These are phyloP conservation scores for Eptesicus fuscus DNA, from an alignment of 2,113 vertebrate genomes.

Conservation along the genomic window DNA sequence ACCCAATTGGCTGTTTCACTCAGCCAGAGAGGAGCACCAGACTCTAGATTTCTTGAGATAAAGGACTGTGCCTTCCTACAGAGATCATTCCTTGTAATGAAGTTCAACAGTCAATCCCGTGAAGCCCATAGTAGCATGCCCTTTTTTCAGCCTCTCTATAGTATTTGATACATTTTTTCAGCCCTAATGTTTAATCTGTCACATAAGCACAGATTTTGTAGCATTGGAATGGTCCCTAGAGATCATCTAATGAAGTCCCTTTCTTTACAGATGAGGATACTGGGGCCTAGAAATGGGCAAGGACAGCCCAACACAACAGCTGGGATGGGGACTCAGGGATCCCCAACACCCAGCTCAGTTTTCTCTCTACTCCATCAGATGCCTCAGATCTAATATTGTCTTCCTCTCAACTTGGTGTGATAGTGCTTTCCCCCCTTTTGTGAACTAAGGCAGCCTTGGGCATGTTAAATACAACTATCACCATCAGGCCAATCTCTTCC, in stretches of 20 bases:
- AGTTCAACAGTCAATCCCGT: neutral
- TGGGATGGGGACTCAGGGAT: neutral
- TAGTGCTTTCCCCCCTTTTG: neutral
- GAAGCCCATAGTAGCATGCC: neutral
- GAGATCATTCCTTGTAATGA: neutral
- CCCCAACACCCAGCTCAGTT: neutral
- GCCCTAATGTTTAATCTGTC: neutral
- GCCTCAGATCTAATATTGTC: neutral
- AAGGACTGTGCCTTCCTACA: neutral
- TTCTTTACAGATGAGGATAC: neutral
- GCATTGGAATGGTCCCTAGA: neutral
- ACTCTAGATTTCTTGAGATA: neutral
- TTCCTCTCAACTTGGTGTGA: neutral
- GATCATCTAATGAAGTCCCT: neutral
- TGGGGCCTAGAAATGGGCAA: neutral
- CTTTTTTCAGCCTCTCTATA: neutral
- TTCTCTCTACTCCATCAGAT: neutral
- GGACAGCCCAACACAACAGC: neutral
- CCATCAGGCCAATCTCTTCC: neutral
- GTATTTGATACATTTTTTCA: neutral
- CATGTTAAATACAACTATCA: neutral
- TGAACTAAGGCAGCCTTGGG: neutral
- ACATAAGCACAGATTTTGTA: neutral
- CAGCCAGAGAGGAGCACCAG: constrained; percentile 1
- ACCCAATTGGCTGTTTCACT: neutral